Percentiles rank a stretch among this genome's conserved stretches.
phyloP scores from a whole-genome alignment of 2,797 vertebrate species.

The Meriones psammophilus region DNA sequence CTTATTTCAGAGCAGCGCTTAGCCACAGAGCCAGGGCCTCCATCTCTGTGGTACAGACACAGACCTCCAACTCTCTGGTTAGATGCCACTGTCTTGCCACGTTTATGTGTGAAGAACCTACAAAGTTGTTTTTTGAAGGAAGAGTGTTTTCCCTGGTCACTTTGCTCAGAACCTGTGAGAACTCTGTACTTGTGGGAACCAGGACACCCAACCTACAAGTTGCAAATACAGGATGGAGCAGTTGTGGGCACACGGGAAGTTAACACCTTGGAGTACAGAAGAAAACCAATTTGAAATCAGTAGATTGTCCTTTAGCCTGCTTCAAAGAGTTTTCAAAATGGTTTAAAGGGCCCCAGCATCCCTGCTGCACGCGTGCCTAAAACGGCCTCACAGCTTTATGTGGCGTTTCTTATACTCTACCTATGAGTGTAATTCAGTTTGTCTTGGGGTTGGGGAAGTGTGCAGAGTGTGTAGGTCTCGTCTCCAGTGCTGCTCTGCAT shows the following conservation, averaged over 20 bases:
- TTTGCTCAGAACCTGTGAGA: neutral
- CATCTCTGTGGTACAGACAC: neutral
- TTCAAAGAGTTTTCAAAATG: slow-evolving; percentile 2
- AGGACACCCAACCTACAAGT: neutral
- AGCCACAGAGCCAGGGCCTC: neutral
- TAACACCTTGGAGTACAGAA: neutral
- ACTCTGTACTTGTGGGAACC: neutral
- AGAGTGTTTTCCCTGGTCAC: neutral
- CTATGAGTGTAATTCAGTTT: neutral
- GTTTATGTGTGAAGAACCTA: neutral
- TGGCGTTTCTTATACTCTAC: slow-evolving; percentile 48
- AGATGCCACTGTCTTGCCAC: neutral
- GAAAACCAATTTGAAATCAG: slow-evolving; percentile 25
- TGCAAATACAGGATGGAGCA: neutral
- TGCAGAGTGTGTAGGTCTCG: neutral
- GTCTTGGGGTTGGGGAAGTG: neutral
- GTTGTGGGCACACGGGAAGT: neutral
- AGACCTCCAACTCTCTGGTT: neutral
- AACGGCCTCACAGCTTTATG: neutral
- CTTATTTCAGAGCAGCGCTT: neutral
- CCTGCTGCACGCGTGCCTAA: neutral
- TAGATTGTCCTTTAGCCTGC: slow-evolving; percentile 51
- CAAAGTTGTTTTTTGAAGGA: neutral
- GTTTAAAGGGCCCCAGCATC: slow-evolving; percentile 5
- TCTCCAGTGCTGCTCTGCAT: neutral